Percentiles rank a stretch among this genome's conserved stretches.
These are phyloP conservation scores for Aphidoletes aphidimyza DNA, from an alignment of 2,888 invertebrate genomes.

Conservation along the genomic window DNA sequence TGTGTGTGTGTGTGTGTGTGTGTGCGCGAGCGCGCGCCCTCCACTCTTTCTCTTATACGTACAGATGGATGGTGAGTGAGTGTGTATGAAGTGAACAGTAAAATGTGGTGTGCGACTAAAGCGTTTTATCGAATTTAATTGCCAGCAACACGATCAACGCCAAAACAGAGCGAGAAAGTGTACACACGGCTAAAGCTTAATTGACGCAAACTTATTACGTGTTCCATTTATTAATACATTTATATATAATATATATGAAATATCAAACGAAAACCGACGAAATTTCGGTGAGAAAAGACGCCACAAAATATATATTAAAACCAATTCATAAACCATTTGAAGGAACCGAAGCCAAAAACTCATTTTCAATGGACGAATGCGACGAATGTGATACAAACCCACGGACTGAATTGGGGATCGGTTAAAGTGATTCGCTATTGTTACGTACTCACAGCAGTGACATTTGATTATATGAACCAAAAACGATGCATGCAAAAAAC, in stretches of 20 bases:
- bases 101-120: neutral
- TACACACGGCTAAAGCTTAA: neutral
- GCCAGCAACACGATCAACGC: slow-evolving; percentile 26
- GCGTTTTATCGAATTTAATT: slow-evolving; percentile 47
- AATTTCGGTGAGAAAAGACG: neutral
- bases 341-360: neutral
- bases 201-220: slow-evolving; percentile 51
- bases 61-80: no score
- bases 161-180: no score
- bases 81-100: no score
- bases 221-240: slow-evolving; percentile 48
- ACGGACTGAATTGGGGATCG: neutral
- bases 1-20: neutral
- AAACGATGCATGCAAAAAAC: neutral
- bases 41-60: no score
- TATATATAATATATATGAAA: neutral
- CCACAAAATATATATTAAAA: neutral
- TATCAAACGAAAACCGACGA: neutral
- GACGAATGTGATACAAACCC: neutral
- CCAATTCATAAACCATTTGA: neutral
- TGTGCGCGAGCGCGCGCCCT: neutral
- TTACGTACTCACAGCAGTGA: neutral
- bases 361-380: neutral
- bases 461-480: slow-evolving; percentile 3
- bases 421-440: no score